Base-by-base conservation (phyloP, 1,140 invertebrate species). In the Zaprionus inermis region DNA sequence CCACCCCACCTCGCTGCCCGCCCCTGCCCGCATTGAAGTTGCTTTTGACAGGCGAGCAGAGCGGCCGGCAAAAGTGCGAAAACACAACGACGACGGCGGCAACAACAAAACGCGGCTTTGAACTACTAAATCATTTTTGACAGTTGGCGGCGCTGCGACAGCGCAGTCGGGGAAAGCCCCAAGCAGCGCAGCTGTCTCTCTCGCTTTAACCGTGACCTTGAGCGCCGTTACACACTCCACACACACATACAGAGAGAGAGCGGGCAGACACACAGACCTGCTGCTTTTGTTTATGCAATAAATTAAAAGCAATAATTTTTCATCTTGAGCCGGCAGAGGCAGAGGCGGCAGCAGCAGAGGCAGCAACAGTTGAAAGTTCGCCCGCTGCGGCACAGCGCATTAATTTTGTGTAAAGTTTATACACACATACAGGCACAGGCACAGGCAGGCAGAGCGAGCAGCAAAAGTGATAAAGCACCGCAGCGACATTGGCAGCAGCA, bases 291-390 rank as follows among this genome's bases (percentile, higher is more conserved):
- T 90, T 90, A 91, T 88, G 84, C 85, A 91, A 91, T 91, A 91
- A 91, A 91, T 91, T 91, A 91, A 89, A 90, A 91, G 90, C 90
- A 90, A 91, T 91, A 91, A 91, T 91, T 91, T 91, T 91, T 91
- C 90, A 91, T 91, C 90, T 91, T 90, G 90, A 88, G 86, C 72
- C 83, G 81, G 67, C 69, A 34, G 51, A 65, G 59, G 66, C 79
- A 54, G 30, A 64, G 66, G 22, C 80, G 67, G 73, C 71, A 88
- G 86, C 88, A 89, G 22, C 68, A 66, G 72, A 77, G 64, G 72
- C 71, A 88, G 86, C 88, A 89, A 89, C 88, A 89, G 88, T 91
- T 91, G 89, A 91, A 91, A 91, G 89, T 91, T 91, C 89, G 84
- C 90, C 86, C 78, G 86, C 85, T 90, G 85, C 76, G 83, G 84